phyloP scores from a whole-genome alignment of 2,113 vertebrate species.

The Corvus hawaiiensis region DNA sequence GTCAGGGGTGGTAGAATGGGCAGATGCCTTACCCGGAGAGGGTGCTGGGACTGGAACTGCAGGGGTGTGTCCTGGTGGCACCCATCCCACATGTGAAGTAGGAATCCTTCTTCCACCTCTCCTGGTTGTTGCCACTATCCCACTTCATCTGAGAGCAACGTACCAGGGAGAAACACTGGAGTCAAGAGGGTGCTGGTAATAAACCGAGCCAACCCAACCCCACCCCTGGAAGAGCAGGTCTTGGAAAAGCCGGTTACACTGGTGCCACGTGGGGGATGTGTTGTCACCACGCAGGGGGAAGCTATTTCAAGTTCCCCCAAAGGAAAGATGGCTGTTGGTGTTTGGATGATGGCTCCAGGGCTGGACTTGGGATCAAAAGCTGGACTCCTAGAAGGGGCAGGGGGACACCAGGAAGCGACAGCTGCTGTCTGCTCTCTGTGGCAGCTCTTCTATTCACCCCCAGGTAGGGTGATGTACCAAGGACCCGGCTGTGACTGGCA shows the following conservation, averaged over 20 bases:
- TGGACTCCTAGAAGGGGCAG: background rate
- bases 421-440: background rate
- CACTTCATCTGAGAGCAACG: accelerated
- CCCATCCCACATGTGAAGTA: background rate
- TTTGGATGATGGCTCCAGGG: background rate
- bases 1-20: accelerated
- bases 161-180: background rate
- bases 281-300: background rate
- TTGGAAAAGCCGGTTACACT: slow-evolving; percentile 34
- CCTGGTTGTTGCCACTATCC: background rate
- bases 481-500: accelerated
- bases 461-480: background rate
- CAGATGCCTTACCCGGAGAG: background rate
- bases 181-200: background rate
- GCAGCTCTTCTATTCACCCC: background rate
- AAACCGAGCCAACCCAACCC: background rate
- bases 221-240: slow-evolving; percentile 6
- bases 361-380: background rate
- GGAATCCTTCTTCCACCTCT: background rate
- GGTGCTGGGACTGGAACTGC: background rate
- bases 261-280: accelerated
- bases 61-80: background rate
- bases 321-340: background rate
- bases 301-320: background rate
- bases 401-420: background rate